A percentile compares a stretch with the other conserved stretches of the same genome.
Evolutionary conservation across 2,113 vertebrate species (phyloP).

Genomic region (Podiceps cristatus): DNA sequence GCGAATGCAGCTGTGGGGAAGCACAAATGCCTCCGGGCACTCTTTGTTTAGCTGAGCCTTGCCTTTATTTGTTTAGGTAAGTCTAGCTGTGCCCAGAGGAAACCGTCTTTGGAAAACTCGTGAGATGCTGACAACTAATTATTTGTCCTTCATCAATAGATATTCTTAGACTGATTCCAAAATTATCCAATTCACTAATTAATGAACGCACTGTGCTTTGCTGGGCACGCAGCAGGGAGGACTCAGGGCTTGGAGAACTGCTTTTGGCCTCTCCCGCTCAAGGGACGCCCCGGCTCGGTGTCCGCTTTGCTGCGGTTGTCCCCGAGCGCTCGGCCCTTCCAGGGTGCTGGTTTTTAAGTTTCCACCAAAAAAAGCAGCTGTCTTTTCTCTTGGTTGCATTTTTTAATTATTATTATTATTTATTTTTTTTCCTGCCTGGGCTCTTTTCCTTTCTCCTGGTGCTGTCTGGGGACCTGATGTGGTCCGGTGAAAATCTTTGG

Average conservation of each 20-base stretch:
- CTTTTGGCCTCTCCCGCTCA: neutral
- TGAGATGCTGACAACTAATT: neutral
- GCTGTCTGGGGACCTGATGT: neutral
- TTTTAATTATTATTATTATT: no score
- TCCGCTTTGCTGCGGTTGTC: neutral
- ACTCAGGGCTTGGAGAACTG: accelerated
- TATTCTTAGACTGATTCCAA: neutral
- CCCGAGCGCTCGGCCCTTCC: neutral
- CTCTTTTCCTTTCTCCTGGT: neutral
- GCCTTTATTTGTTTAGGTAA: neutral
- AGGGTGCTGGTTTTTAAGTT: neutral
- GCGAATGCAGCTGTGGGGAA: neutral
- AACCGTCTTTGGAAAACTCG: neutral
- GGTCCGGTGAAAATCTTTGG: neutral
- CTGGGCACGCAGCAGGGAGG: neutral
- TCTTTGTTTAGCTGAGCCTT: neutral
- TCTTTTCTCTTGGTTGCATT: neutral
- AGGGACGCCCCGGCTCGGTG: neutral
- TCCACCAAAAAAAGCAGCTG: neutral
- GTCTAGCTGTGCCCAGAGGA: neutral
- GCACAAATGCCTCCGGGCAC: neutral
- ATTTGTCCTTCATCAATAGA: neutral
- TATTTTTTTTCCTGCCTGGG: neutral
- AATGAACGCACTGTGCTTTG: neutral
- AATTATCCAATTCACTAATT: neutral